Conservation (phyloP, 2,797 vertebrate species). For the Parauchenoglanis punctatus region DNA sequence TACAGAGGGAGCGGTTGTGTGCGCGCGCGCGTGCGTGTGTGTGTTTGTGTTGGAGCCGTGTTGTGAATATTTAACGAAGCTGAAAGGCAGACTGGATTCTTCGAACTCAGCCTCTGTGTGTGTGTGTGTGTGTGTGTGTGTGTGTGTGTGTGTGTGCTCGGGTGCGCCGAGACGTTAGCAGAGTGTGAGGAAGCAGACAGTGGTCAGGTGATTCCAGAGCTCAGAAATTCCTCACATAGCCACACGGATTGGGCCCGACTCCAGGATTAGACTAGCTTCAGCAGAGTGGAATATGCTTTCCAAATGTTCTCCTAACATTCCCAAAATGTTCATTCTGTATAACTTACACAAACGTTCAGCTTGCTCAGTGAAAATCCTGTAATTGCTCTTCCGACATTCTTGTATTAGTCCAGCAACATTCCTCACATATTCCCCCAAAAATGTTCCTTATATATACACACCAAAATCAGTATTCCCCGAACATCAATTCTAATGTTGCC, state of each 20-base stretch:
- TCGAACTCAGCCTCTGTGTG: not conserved
- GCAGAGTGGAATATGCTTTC: slow-evolving; percentile 9
- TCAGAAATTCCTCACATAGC: slow-evolving; percentile 24
- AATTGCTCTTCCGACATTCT: not conserved
- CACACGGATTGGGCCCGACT: not conserved
- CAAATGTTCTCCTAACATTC: slow-evolving; percentile 48
- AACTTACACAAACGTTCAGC: not conserved
- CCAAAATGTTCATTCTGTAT: slow-evolving; percentile 14
- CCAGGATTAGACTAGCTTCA: slow-evolving; percentile 37
- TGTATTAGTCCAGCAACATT: not conserved
- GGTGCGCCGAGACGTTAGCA: not conserved
- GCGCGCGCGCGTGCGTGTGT: not conserved
- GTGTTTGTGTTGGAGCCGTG: not conserved
- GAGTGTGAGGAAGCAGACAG: slow-evolving; percentile 12
- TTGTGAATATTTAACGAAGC: slow-evolving; percentile 31
- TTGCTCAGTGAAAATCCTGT: not conserved
- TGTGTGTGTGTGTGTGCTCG: slow-evolving; percentile 26
- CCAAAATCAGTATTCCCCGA: not conserved
- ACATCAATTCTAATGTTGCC: not conserved
- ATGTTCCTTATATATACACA: not conserved
- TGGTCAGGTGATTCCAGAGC: slow-evolving; percentile 26
- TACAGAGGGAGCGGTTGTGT: slow-evolving; percentile 53
- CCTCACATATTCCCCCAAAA: not conserved
- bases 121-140: slow-evolving; percentile 20
- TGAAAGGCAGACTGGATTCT: slow-evolving; percentile 29